Evolutionary conservation across 2,797 vertebrate genomes (phyloP).

Genomic region (Rhyacichthys aspro): DNA sequence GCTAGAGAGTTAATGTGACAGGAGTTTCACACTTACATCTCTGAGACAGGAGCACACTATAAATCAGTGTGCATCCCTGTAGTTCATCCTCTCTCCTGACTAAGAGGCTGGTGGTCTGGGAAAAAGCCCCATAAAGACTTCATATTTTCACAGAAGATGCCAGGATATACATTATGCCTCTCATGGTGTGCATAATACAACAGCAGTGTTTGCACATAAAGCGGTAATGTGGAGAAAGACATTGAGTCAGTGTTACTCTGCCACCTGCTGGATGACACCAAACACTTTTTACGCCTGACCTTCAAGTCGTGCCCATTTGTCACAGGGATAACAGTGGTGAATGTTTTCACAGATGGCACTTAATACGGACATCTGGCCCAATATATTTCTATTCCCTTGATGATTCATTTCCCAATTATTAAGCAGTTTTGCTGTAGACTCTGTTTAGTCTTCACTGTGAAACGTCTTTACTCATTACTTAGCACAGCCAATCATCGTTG

Average conservation of each 20-base stretch:
- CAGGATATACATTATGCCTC: constrained; percentile 33
- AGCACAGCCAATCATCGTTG: constrained; percentile 38
- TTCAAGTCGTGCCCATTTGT: constrained; percentile 73
- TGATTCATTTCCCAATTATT: constrained; percentile 69
- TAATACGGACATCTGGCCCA: constrained; percentile 74
- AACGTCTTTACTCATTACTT: constrained; percentile 65
- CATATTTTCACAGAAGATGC: constrained; percentile 26
- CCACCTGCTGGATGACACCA: constrained; percentile 67
- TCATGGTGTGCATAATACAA: constrained; percentile 45
- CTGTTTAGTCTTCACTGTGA: constrained; percentile 53
- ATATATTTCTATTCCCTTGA: constrained; percentile 65
- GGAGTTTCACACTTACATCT: constrained; percentile 51
- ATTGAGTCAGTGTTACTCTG: constrained; percentile 49
- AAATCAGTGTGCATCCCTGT: constrained; percentile 45
- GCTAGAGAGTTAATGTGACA: constrained; percentile 53
- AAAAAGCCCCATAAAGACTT: constrained; percentile 35
- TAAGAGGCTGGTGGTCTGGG: constrained; percentile 37
- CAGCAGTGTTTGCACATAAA: constrained; percentile 16
- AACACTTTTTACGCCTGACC: constrained; percentile 56
- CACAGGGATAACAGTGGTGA: constrained; percentile 68
- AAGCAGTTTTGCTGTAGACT: constrained; percentile 55
- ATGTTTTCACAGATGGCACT: constrained; percentile 75
- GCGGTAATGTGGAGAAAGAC: constrained; percentile 12
- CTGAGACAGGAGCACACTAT: constrained; percentile 29
- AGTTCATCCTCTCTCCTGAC: constrained; percentile 21